Evolutionary conservation across 2,888 invertebrate genomes (phyloP).

Genomic region (Epirrita christyi): DNA sequence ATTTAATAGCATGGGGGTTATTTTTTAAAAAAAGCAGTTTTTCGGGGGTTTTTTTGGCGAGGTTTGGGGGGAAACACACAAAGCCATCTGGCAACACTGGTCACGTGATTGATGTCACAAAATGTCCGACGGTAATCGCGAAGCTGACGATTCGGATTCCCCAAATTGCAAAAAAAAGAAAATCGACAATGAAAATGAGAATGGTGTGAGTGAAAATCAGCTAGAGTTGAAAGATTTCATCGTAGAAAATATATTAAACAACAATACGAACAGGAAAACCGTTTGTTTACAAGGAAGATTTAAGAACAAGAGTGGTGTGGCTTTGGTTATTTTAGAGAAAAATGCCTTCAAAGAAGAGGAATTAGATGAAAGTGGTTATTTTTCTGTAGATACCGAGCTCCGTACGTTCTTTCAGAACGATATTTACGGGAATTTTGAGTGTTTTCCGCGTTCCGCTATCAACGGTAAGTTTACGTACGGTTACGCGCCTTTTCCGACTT

Average conservation of each 20-base stretch:
- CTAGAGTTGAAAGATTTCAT: slow-evolving; percentile 87
- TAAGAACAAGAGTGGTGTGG: slow-evolving; percentile 85
- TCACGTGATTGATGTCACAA: too few species aligned
- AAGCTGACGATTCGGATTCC: slow-evolving; percentile 61
- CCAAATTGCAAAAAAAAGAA: slow-evolving; percentile 73
- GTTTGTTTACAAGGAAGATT: slow-evolving; percentile 90
- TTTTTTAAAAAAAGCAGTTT: too few species aligned
- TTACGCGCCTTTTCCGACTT: slow-evolving; percentile 37
- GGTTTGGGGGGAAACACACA: too few species aligned
- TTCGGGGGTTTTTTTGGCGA: too few species aligned
- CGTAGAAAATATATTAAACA: slow-evolving; percentile 87
- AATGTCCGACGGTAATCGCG: slow-evolving; percentile 74
- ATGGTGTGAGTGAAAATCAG: slow-evolving; percentile 58
- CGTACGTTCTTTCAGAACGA: slow-evolving; percentile 91
- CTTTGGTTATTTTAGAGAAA: slow-evolving; percentile 92
- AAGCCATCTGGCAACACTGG: too few species aligned
- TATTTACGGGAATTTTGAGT: slow-evolving; percentile 93
- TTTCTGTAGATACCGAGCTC: slow-evolving; percentile 85
- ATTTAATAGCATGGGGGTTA: too few species aligned
- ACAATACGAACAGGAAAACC: slow-evolving; percentile 89
- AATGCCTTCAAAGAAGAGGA: slow-evolving; percentile 89
- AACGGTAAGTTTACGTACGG: slow-evolving; percentile 88
- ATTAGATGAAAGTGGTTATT: slow-evolving; percentile 83
- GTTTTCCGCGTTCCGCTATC: slow-evolving; percentile 85
- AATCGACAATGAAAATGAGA: slow-evolving; percentile 67